Evolutionary conservation across 2,888 invertebrate genomes (phyloP), one percentile per base, ranked within the genome.

Genomic region (Trypoxylon attenuatum): DNA sequence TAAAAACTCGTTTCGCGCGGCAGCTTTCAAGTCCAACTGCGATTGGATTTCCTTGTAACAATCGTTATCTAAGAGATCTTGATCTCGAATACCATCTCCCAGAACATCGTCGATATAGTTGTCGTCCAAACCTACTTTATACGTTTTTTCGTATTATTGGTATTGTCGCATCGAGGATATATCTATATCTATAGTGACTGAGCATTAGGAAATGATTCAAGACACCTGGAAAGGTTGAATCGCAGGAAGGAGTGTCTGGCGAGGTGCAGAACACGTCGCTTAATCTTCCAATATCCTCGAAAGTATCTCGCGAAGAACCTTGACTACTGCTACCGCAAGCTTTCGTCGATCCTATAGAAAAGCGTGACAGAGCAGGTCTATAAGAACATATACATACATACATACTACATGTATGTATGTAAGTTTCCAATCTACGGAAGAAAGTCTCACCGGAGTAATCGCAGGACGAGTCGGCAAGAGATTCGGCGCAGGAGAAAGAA

Each of bases 31-130:
- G 52, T 84, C 81, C 58, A 87, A 85, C 56, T 89, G 88, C 1
- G 88, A 88, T 69, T 89, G 88, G 43, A 90, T 80, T 71, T 89
- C 89, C 79, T 89, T 89, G 74, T 89, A 90, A 74, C 89, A 89
- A 60, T 87, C 86, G 69, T 90, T 90, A 62, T 90, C 89, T 3
- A 86, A 67, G 16, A 90, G 79, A 38, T 87, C 79, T 55, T 89
- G 88, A 39, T 88, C 87, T 18, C 84, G 85, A 55, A 89, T 87
- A 43, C 89, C 89, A 52, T 90, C 90, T 27, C 87, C 88, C 6
- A 88, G 77, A 6, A 88, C 83, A 18, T 87, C 84, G 68, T 88
- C 88, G 5, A 88, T 77, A 50, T 82, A 86, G 49, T 71, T 82
- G 43, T 88, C 88, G 59, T 87, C 87, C 46, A 87, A 70, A 55